Percentiles rank a stretch among this genome's conserved stretches.
Conservation (phyloP, 2,113 vertebrate species). For the Anolis sagrei region DNA sequence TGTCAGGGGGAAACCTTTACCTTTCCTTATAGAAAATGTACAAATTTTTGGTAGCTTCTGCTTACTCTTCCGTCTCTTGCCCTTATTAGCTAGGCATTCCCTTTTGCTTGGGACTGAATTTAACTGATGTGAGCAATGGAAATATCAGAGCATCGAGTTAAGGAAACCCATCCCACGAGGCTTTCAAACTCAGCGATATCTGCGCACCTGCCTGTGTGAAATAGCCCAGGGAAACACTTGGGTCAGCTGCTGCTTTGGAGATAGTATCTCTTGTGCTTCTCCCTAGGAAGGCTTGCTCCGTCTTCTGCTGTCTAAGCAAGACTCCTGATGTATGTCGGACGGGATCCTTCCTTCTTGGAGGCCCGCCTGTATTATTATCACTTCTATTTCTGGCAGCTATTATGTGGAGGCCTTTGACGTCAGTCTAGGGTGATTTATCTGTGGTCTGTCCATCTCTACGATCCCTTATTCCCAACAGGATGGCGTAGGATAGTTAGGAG, state of each 20-base stretch:
- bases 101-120: conserved; percentile 15
- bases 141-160: conserved; percentile 54
- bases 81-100: background rate
- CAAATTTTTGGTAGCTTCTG: too few relatives aligned
- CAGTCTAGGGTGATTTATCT: conserved; percentile 68
- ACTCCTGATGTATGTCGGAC: conserved; percentile 48
- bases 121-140: conserved; percentile 47
- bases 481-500: conserved; percentile 40
- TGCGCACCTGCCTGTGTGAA: conserved; percentile 41
- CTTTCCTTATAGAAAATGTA: too few relatives aligned
- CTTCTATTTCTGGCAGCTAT: conserved; percentile 82
- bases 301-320: conserved; percentile 4
- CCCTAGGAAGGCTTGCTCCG: background rate
- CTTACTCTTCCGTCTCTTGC: conserved; percentile 24
- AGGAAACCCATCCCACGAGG: conserved; percentile 60
- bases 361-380: conserved; percentile 37
- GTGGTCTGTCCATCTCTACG: conserved; percentile 61
- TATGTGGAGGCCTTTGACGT: conserved; percentile 76
- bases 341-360: conserved; percentile 46
- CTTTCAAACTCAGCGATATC: conserved; percentile 59
- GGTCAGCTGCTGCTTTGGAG: conserved; percentile 31
- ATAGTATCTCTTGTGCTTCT: background rate
- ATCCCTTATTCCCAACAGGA: conserved; percentile 42
- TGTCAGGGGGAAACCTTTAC: too few relatives aligned
- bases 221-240: conserved; percentile 43